These are phyloP conservation scores for Cyrtonyx montezumae DNA, from an alignment of 2,113 vertebrate genomes.

Conservation along the genomic window DNA sequence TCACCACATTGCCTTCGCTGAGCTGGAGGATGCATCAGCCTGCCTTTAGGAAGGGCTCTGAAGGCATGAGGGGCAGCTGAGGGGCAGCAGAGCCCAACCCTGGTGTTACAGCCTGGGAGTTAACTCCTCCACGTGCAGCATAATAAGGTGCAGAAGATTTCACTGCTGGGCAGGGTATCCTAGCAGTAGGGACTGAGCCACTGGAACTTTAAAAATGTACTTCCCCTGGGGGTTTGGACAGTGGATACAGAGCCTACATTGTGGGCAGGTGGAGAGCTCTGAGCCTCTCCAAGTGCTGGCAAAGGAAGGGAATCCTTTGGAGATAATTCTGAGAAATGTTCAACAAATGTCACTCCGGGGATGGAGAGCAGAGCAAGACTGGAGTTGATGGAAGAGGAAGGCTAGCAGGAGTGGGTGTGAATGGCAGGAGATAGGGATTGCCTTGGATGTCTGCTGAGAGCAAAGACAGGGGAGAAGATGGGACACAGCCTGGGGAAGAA, in stretches of 20 bases:
- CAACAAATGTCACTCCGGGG: not conserved
- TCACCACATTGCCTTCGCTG: not conserved
- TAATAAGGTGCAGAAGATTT: not conserved
- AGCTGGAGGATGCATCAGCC: not conserved
- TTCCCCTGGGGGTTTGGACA: not conserved
- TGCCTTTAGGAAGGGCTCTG: not conserved
- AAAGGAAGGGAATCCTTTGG: not conserved
- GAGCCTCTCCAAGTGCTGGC: not conserved
- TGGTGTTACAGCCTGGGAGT: fast-evolving
- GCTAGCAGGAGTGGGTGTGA: not conserved
- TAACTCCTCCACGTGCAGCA: not conserved
- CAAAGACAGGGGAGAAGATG: not conserved
- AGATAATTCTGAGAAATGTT: not conserved
- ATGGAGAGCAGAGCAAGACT: not conserved
- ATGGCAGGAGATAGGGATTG: not conserved
- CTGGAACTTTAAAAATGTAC: not conserved
- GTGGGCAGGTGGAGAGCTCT: not conserved
- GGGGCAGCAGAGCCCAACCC: not conserved
- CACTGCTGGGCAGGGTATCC: not conserved
- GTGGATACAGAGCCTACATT: not conserved
- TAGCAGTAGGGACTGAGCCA: not conserved
- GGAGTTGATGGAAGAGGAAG: fast-evolving
- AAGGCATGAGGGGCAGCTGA: not conserved
- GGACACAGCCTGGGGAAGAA: not conserved
- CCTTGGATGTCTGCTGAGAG: not conserved